Percentiles rank a stretch among this genome's conserved stretches.
Evolutionary conservation across 2,113 vertebrate genomes (phyloP).

Genomic region (Galeopterus variegatus): DNA sequence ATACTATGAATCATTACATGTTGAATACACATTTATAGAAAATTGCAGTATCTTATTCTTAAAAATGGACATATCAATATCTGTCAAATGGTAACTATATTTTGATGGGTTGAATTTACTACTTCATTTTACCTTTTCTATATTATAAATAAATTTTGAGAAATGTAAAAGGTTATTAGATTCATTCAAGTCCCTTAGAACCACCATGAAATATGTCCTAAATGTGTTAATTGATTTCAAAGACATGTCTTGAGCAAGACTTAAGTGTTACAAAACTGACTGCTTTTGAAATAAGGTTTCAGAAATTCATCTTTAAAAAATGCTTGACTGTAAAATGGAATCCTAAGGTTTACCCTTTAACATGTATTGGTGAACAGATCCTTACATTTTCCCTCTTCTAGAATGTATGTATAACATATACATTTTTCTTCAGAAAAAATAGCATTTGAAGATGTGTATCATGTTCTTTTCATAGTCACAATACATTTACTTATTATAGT

Average conservation of each 20-base stretch:
- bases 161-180: slow-evolving; percentile 81
- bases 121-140: slow-evolving; percentile 75
- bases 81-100: slow-evolving; percentile 26
- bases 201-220: slow-evolving; percentile 83
- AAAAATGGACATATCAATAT: not conserved
- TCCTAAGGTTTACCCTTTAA: slow-evolving; percentile 4
- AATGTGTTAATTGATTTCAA: slow-evolving; percentile 83
- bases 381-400: not conserved
- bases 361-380: not conserved
- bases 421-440: not conserved
- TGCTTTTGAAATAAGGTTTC: slow-evolving; percentile 69
- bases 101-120: slow-evolving; percentile 74
- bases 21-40: slow-evolving; percentile 42
- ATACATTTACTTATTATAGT: not conserved
- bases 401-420: not conserved
- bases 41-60: slow-evolving; percentile 19
- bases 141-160: slow-evolving; percentile 82
- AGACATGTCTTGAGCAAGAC: slow-evolving; percentile 81
- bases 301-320: slow-evolving; percentile 26
- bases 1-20: slow-evolving; percentile 21
- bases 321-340: slow-evolving; percentile 4
- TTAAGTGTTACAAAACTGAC: slow-evolving; percentile 78
- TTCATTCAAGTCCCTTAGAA: slow-evolving; percentile 81
- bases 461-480: not conserved
- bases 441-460: not conserved